Evolutionary conservation across 2,797 vertebrate species (phyloP).

Genomic region (Neomorphus geoffroyi): DNA sequence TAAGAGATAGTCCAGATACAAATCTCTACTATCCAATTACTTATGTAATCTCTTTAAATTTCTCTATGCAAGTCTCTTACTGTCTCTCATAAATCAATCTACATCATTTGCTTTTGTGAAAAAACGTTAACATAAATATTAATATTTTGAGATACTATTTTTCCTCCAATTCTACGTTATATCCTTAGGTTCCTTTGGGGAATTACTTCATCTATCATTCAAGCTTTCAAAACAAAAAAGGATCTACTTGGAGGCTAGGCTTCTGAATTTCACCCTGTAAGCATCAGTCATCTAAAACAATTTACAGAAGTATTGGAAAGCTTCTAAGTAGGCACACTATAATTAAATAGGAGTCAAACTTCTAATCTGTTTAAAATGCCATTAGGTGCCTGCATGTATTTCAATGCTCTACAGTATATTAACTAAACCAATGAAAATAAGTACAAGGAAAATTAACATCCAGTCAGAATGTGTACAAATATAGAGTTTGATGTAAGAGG

Average conservation of each 20-base stretch:
- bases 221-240: constrained; percentile 2
- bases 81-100: constrained; percentile 42
- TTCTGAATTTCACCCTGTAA: constrained; percentile 19
- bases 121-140: constrained; percentile 58
- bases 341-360: background rate
- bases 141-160: constrained; percentile 32
- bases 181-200: constrained; percentile 14
- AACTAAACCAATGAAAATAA: background rate
- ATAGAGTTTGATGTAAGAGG: background rate
- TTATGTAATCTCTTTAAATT: constrained; percentile 27
- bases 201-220: constrained; percentile 42
- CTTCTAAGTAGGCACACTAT: background rate
- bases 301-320: background rate
- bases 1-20: constrained; percentile 51
- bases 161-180: constrained; percentile 1
- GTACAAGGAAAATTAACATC: background rate
- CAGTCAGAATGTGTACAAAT: background rate
- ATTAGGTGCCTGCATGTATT: background rate
- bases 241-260: background rate
- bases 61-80: constrained; percentile 21
- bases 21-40: constrained; percentile 46
- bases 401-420: background rate
- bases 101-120: constrained; percentile 21
- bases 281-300: background rate
- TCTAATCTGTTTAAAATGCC: background rate